Evolutionary conservation across 2,797 vertebrate species (phyloP), one percentile per base, ranked within the genome.

Genomic region (Syngnathus rostellatus): DNA sequence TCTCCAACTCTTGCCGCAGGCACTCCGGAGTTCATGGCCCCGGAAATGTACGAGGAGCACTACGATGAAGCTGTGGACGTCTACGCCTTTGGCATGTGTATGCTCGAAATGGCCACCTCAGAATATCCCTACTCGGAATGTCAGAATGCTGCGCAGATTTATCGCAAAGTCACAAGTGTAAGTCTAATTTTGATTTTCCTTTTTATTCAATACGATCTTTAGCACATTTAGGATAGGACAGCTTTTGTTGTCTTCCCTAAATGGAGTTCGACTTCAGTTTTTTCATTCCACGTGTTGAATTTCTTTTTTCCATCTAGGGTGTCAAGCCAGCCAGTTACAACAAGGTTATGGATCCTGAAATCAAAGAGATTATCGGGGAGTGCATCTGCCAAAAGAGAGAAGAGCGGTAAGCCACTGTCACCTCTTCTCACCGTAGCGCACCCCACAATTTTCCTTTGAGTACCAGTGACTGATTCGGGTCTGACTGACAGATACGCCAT

Each of bases 371-470:
- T 82, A 99, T 99, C 77, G 97, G 96, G 6, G 96, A 98, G 81
- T 99, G 97, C 58, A 99, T 99, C 88, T 97, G 96, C 87, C 97
- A 98, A 90, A 98, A 98, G 79, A 99, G 98, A 84, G 96, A 96
- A 83, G 95, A 98, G 82, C 93, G 97, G 97, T 99, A 86, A 93
- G 94, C 45, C 51, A 45, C 37, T 75, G 65, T 71, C 72, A 67
- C n/a, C 64, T 46, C 10, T 68, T 65, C 63, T 7, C 64, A 4
- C 67, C 70, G 62, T 23, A 11, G 38, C 4, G 16, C 39, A n/a
- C 38, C 1, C 8, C 21, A 41, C 19, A 12, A 16, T 39, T 41
- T 60, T 12, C 1, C 4, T n/a, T 60, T n/a, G 3, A 11, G 51
- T 3, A 3, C 25, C 21, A 9, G 3, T 31, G 31, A 31, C 31